Evolutionary conservation across 2,888 invertebrate species (phyloP), one percentile per base, ranked within the genome.

Genomic region (Cephus rjabovi): DNA sequence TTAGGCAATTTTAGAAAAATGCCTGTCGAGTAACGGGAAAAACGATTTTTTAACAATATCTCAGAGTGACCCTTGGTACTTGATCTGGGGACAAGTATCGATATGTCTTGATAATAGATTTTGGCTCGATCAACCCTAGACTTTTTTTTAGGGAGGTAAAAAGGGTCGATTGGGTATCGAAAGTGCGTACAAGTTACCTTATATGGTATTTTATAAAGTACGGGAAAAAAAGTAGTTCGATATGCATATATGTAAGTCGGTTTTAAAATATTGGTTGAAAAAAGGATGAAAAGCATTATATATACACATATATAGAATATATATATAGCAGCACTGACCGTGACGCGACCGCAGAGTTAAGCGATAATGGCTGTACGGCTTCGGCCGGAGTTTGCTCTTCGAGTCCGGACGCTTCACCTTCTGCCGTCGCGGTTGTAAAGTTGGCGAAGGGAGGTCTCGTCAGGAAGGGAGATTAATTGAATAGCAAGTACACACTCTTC

Each of bases 381-480:
- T 23, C n/a, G 30, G 30, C 4, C 33, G 9, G 31, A 70, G 70
- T 70, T 70, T 70, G 70, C 30, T 70, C 70, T 70, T 33, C 15
- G 15, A 15, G 40, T 40, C 40, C 40, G 15, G 40, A 40, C 40
- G 40, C 15, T 15, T 40, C 40, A 40, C 40, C 40, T 40, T 40
- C 40, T 78, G 75, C 77, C 73, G 78, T 77, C 71, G 56, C 40
- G 40, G 12, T n/a, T 12, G 37, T 30, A 34, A 35, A 77, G 74
- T 76, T 56, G 30, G 37, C 70, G 68, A 75, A 79, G 77, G 79
- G 79, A 81, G 82, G 81, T 80, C 82, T 80, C 79, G 79, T 79
- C 80, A 77, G 75, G 70, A 79, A 81, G 79, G 81, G 80, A 81
- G 81, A 84, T 84, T 84, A 82, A 87, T 83, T 80, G 81, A 82